phyloP scores from a whole-genome alignment of 2,888 invertebrate species.

The Xylocampa areola region DNA sequence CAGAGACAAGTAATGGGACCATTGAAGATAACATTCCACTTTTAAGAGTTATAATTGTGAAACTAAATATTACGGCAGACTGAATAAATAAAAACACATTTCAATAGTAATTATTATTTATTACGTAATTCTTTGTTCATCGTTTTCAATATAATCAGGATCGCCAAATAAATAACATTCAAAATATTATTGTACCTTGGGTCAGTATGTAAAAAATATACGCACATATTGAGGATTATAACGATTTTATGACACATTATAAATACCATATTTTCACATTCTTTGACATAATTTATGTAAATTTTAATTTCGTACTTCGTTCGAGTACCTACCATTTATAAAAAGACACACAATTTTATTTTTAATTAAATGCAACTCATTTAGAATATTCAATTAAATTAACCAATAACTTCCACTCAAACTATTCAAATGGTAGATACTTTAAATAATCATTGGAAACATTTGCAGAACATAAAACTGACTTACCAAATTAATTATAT shows the following conservation, averaged over 20 bases:
- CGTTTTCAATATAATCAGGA: slow-evolving; percentile 62
- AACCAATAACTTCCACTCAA: slow-evolving; percentile 33
- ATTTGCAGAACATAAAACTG: slow-evolving; percentile 58
- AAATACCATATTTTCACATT: slow-evolving; percentile 52
- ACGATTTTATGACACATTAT: slow-evolving; percentile 61
- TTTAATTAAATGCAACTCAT: slow-evolving; percentile 47
- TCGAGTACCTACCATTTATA: slow-evolving; percentile 40
- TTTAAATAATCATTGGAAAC: slow-evolving; percentile 44
- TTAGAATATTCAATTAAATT: slow-evolving; percentile 33
- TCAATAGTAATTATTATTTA: slow-evolving; percentile 74
- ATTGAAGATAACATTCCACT: slow-evolving; percentile 71
- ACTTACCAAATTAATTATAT: slow-evolving; percentile 65
- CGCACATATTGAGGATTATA: slow-evolving; percentile 51
- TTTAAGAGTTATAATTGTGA: slow-evolving; percentile 54
- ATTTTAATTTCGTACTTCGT: slow-evolving; percentile 51
- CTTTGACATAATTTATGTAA: slow-evolving; percentile 53
- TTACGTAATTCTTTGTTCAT: slow-evolving; percentile 82
- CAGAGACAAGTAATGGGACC: slow-evolving; percentile 78
- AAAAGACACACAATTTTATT: slow-evolving; percentile 23
- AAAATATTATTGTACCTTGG: slow-evolving; percentile 55
- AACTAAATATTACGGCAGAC: slow-evolving; percentile 25
- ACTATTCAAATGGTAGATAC: slow-evolving; percentile 38
- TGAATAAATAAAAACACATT: slow-evolving; percentile 51
- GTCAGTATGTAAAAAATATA: slow-evolving; percentile 58
- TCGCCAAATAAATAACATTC: slow-evolving; percentile 62